Percentiles rank a stretch among this genome's conserved stretches.
Evolutionary conservation across 1,140 invertebrate genomes (phyloP).

Genomic region (Maconellicoccus hirsutus): DNA sequence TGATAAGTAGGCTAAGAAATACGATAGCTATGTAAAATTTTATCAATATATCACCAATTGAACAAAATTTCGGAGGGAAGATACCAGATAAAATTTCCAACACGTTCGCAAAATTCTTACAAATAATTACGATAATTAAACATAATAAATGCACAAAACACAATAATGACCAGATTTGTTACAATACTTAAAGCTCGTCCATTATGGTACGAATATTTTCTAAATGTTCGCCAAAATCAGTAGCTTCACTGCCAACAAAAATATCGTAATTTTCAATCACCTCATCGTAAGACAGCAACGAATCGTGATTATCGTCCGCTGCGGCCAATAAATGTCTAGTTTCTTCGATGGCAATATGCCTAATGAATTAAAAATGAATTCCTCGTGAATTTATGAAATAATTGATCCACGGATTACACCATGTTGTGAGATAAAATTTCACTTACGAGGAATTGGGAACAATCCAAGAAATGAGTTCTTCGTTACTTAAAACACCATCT

Average conservation of each 20-base stretch:
- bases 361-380: slow-evolving; percentile 31
- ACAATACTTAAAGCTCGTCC: slow-evolving; percentile 56
- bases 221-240: slow-evolving; percentile 86
- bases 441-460: slow-evolving; percentile 82
- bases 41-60: too few relatives aligned
- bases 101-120: too few relatives aligned
- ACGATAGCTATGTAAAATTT: too few relatives aligned
- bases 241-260: slow-evolving; percentile 92
- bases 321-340: slow-evolving; percentile 78
- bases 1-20: too few relatives aligned
- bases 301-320: slow-evolving; percentile 82
- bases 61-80: too few relatives aligned
- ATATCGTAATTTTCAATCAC: slow-evolving; percentile 77
- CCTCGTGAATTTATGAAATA: too few relatives aligned
- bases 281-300: slow-evolving; percentile 69
- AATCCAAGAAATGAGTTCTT: slow-evolving; percentile 80
- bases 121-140: too few relatives aligned
- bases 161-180: not conserved
- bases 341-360: slow-evolving; percentile 80
- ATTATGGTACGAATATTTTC: slow-evolving; percentile 64
- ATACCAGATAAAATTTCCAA: too few relatives aligned
- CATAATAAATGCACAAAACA: not conserved
- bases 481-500: slow-evolving; percentile 66
- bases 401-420: too few relatives aligned
- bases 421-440: too few relatives aligned